Evolutionary conservation across 2,113 vertebrate genomes (phyloP).

Genomic region (Sapayoa aenigma): DNA sequence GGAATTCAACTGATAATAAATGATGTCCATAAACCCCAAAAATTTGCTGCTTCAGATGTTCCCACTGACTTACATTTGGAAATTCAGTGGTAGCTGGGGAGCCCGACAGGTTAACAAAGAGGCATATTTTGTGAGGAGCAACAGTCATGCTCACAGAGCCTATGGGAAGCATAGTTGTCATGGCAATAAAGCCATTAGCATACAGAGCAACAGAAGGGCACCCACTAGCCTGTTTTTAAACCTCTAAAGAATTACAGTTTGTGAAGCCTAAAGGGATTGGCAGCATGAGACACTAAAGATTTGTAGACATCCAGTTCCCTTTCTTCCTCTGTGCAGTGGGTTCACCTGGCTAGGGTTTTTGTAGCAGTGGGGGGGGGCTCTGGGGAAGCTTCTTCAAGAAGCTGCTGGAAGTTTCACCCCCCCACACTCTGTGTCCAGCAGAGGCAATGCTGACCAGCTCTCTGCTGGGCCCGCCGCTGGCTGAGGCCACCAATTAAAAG

Average conservation of each 20-base stretch:
- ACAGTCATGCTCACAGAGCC: neutral
- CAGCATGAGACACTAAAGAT: neutral
- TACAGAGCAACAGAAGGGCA: constrained; percentile 9
- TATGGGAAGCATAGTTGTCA: neutral
- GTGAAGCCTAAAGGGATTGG: constrained; percentile 3
- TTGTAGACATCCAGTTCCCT: neutral
- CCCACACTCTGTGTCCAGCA: no score
- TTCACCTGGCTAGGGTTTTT: no score
- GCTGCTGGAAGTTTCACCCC: no score
- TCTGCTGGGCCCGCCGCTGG: no score
- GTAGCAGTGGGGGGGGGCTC: no score
- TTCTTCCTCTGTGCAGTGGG: no score
- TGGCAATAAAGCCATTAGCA: neutral
- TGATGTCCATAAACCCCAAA: neutral
- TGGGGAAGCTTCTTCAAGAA: no score
- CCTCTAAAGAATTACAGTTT: constrained; percentile 1
- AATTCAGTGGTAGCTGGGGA: neutral
- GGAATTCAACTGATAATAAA: neutral
- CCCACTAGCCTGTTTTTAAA: neutral
- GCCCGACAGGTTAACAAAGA: neutral
- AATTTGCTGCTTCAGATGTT: constrained; percentile 10
- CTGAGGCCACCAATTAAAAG: no score
- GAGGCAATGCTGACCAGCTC: no score
- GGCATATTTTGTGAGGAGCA: neutral
- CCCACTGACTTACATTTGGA: constrained; percentile 35